phyloP scores from a whole-genome alignment of 2,113 vertebrate species.

The Haemorhous mexicanus region DNA sequence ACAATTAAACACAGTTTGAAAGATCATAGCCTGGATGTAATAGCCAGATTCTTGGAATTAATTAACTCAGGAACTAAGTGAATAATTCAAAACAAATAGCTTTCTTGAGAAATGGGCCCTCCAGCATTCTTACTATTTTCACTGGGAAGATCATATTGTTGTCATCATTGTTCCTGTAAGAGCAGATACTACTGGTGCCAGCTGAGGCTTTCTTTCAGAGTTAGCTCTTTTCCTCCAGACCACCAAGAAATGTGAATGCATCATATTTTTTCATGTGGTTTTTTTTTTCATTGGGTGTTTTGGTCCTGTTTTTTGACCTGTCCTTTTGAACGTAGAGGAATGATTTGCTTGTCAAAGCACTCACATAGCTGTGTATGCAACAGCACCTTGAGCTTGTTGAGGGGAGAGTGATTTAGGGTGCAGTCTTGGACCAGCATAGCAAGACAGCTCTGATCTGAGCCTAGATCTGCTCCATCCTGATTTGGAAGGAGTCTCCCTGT shows the following conservation, averaged over 20 bases:
- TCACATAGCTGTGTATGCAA: background rate
- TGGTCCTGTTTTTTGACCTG: background rate
- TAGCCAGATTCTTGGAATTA: background rate
- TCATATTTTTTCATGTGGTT: fast-evolving
- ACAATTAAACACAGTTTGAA: slow-evolving; percentile 17
- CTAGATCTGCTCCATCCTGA: background rate
- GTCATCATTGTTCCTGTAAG: background rate
- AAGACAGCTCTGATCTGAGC: background rate
- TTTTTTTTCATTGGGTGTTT: background rate
- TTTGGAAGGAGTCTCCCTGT: background rate
- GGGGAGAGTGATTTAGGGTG: background rate
- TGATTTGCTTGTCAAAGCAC: background rate
- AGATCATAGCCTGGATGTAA: background rate
- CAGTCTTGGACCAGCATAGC: background rate
- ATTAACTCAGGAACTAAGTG: slow-evolving; percentile 1
- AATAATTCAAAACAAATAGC: slow-evolving; percentile 11
- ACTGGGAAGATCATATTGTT: background rate
- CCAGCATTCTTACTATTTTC: background rate
- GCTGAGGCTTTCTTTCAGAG: background rate
- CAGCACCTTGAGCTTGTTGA: background rate
- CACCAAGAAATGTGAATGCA: background rate
- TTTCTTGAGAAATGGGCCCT: background rate
- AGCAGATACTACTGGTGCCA: background rate
- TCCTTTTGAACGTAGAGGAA: background rate
- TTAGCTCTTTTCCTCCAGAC: background rate